Base-by-base conservation (phyloP, 1,140 invertebrate genomes). In the Panagrolaimus sp. region DNA sequence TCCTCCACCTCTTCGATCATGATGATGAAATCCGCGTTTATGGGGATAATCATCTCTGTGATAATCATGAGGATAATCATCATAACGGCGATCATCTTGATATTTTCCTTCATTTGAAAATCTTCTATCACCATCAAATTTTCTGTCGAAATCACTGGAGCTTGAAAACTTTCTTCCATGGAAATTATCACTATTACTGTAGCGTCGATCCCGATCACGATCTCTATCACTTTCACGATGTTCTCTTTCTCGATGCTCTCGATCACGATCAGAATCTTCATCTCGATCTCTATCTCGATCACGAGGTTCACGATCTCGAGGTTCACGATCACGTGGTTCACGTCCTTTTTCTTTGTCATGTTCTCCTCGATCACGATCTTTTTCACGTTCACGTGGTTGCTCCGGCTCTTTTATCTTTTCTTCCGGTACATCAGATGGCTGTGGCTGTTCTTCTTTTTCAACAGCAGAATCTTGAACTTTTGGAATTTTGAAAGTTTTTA, bases 161-260 rank as follows among this genome's bases (percentile, higher is more conserved):
- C n/a, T 24, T 10, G 52, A 58, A n/a, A 26, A 58, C 10, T 28
- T 21, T 58, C 52, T 21, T 4, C 28, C 28, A 24, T 58, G 52
- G 21, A 58, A 26, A 28, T 10, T 28, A 21, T 28, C 52, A 58
- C 28, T 28, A 58, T 58, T 26, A 58, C 52, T 21, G 28, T 28
- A 28, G 52, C 28, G 21, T 10, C 52, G 52, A 58, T 52, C 48
- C 0, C 48, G 48, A 52, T 58, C 52, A 58, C 52, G 52, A 28
- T 58, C 52, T 58, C 52, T 21, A 21, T 58, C 52, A 28, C 52
- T 21, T 58, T 58, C 52, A 58, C 52, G 52, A 28, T 58, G 21
- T 4, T 58, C 52, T 12, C 28, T 28, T n/a, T 58, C 52, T 21
- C 52, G 52, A 58, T 58, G 14, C 15, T 21, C 28, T 12, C 28